Base-by-base conservation (phyloP, 2,113 vertebrate species). In the Corythornis madagascariensis region DNA sequence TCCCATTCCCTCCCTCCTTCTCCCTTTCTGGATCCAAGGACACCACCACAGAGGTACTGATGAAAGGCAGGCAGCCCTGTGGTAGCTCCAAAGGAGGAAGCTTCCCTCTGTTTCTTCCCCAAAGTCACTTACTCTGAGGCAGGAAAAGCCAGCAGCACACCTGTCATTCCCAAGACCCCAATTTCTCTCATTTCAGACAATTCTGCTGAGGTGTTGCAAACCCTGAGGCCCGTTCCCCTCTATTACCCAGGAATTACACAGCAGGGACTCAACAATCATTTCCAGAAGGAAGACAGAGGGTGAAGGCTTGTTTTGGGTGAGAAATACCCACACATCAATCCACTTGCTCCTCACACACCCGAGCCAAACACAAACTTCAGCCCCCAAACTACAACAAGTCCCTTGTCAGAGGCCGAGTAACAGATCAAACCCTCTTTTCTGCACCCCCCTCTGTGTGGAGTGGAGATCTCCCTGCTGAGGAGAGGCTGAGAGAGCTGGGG, bases 311-410 rank as follows among this genome's bases (percentile, higher is more conserved):
- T 85, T 89, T 69, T 21, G 81, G 48, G 47, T 83, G 43, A 83
- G 47, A 35, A 38, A 25, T 43, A 88, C 67, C 26, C 56, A 42
- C 78, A 47, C n/a, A 74, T 50, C 85, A 66, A 89, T 87, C 47
- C 0, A 0, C 17, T 81, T 0, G 0, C 45, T 89, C 59, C 71
- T 55, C 15, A 60, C 72, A 63, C 82, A 56, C 22, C 5, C 7
- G 60, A 89, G 60, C 71, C 79, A 83, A 64, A 94, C 8, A 53
- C 26, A 47, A 64, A 52, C 60, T 71, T 86, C 69, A 90, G 75
- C 61, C 35, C 73, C n/a, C 43, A 81, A 94, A 88, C 72, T 75
- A 52, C 88, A 69, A 78, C 70, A 38, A 88, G 48, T 60, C 76
- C 81, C 48, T 57, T 33, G 74, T n/a, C 83, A 83, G 83, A 90